Percentiles rank a stretch among this genome's conserved stretches.
Conservation (phyloP, 2,113 vertebrate species). For the Recurvirostra avosetta region DNA sequence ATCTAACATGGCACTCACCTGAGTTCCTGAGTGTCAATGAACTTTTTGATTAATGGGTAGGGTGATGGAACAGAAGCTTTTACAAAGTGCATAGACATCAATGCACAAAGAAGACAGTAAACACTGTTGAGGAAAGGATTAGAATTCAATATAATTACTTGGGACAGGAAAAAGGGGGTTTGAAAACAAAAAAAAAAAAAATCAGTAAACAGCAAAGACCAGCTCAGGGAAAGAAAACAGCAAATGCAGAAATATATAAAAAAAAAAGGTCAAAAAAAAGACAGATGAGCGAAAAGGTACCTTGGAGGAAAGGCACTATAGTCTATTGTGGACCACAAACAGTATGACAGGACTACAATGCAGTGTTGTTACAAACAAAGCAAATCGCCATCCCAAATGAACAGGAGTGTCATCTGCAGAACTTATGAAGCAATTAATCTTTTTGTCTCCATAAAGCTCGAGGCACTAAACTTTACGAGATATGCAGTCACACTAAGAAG, state of each 20-base stretch:
- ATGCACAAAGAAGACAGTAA: not conserved
- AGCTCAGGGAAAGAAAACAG: not conserved
- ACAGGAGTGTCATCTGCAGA: conserved; percentile 16
- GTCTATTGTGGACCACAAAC: not conserved
- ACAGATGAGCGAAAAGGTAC: not conserved
- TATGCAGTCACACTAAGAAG: not conserved
- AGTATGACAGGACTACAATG: not conserved
- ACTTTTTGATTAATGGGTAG: not conserved
- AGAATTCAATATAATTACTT: not conserved
- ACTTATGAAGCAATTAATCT: conserved; percentile 59
- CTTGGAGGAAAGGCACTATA: not conserved
- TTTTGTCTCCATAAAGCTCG: not conserved
- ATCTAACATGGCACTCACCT: not conserved
- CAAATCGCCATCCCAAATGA: not conserved
- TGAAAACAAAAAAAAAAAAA: not conserved
- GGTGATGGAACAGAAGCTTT: not conserved
- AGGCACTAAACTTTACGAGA: not conserved
- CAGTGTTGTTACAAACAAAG: not conserved
- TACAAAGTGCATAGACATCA: not conserved
- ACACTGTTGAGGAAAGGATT: not conserved
- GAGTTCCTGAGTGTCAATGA: not conserved
- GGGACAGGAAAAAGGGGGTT: not conserved
- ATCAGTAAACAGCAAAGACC: not conserved
- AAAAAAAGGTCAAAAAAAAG: not conserved
- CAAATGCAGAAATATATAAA: not conserved